Conservation (phyloP, 2,888 invertebrate species). For the Abrostola triplasia region DNA sequence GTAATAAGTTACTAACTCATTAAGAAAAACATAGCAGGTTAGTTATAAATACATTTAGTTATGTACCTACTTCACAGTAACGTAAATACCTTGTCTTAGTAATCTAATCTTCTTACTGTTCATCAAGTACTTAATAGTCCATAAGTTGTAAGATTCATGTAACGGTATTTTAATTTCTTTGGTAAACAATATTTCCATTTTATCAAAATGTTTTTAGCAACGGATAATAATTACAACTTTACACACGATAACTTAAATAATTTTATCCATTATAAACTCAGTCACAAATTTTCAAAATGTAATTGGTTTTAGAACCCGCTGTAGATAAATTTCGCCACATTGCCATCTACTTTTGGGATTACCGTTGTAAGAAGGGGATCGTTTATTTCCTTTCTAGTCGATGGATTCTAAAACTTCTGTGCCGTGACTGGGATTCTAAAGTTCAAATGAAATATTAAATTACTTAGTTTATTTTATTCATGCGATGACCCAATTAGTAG, state of each 20-base stretch:
- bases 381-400: constrained; percentile 80
- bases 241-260: constrained; percentile 12
- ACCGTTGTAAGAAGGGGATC: constrained; percentile 87
- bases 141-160: too few relatives aligned
- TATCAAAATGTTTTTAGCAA: too few relatives aligned
- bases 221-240: too few relatives aligned
- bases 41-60: too few relatives aligned
- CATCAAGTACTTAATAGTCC: too few relatives aligned
- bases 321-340: constrained; percentile 77
- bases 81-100: too few relatives aligned
- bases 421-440: constrained; percentile 23
- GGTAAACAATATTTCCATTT: too few relatives aligned
- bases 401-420: constrained; percentile 72
- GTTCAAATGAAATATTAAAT: constrained; percentile 12
- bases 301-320: constrained; percentile 65
- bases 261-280: constrained; percentile 8
- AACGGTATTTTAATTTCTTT: too few relatives aligned
- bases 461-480: background rate
- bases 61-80: too few relatives aligned
- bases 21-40: too few relatives aligned
- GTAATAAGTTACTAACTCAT: too few relatives aligned
- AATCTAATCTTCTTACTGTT: too few relatives aligned
- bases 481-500: background rate
- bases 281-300: constrained; percentile 32
- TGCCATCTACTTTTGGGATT: constrained; percentile 86